phyloP scores from a whole-genome alignment of 2,113 vertebrate species.

The Ceyx cyanopectus region DNA sequence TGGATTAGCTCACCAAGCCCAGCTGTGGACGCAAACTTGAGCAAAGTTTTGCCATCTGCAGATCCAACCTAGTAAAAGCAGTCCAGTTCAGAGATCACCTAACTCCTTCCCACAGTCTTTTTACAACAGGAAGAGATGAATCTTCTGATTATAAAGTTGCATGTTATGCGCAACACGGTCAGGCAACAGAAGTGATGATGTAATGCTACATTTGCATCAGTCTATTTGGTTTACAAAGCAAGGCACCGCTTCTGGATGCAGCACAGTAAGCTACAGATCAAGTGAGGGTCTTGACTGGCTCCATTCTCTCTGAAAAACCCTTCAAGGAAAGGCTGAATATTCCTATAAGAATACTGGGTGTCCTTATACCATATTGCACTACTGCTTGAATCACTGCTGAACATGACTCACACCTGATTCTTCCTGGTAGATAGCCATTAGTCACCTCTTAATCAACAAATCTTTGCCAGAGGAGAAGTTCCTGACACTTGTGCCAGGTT shows the following conservation, averaged over 20 bases:
- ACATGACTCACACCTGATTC: not conserved
- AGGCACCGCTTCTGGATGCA: not conserved
- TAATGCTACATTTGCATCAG: not conserved
- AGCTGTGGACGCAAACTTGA: not conserved
- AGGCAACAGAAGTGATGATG: not conserved
- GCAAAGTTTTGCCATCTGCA: not conserved
- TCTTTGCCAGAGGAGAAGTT: not conserved
- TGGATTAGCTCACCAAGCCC: constrained; percentile 20
- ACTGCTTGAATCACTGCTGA: not conserved
- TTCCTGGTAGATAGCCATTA: not conserved
- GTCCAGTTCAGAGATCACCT: not conserved
- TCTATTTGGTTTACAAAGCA: not conserved
- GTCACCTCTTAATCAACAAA: not conserved
- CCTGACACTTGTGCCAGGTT: not conserved
- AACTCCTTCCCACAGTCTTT: not conserved
- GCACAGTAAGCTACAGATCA: not conserved
- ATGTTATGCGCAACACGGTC: not conserved
- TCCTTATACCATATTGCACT: not conserved
- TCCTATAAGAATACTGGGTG: not conserved
- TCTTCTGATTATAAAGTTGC: not conserved
- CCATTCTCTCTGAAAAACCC: not conserved
- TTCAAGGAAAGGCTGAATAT: not conserved
- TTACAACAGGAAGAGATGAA: not conserved
- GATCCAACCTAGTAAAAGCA: not conserved
- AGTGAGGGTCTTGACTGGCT: not conserved